phyloP scores from a whole-genome alignment of 2,113 vertebrate species.

The Ctenodactylus gundi region DNA sequence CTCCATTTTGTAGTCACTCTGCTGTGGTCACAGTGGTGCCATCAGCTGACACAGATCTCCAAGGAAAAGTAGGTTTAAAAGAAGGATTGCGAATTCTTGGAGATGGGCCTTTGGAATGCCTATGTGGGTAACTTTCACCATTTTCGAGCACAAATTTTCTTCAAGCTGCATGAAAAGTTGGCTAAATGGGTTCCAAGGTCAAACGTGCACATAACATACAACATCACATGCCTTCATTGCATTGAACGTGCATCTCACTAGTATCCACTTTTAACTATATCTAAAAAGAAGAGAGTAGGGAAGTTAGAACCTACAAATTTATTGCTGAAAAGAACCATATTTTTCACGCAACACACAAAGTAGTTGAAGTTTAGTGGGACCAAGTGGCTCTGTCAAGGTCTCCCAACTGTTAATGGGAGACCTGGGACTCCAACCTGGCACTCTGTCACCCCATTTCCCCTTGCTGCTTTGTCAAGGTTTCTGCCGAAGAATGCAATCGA shows the following conservation, averaged over 20 bases:
- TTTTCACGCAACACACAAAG: not conserved
- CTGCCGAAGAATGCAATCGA: not conserved
- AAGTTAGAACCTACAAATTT: not conserved
- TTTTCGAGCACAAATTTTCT: not conserved
- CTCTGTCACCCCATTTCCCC: not conserved
- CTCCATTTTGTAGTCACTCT: not conserved
- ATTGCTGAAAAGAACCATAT: not conserved
- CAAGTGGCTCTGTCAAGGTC: not conserved
- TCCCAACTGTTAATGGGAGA: not conserved
- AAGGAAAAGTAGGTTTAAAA: not conserved
- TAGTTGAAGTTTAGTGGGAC: not conserved
- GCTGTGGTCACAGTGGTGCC: not conserved
- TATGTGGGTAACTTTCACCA: not conserved
- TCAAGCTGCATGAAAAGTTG: not conserved
- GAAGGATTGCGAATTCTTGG: not conserved
- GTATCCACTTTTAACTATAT: not conserved
- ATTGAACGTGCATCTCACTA: not conserved
- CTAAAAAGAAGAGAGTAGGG: not conserved
- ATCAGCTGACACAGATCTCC: not conserved
- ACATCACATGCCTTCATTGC: not conserved
- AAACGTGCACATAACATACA: not conserved
- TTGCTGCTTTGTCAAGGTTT: too few relatives aligned
- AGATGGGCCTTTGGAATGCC: not conserved
- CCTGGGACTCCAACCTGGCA: not conserved
- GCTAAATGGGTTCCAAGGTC: not conserved